phyloP scores from a whole-genome alignment of 2,888 invertebrate genomes.

The Leptopilina myrica region DNA sequence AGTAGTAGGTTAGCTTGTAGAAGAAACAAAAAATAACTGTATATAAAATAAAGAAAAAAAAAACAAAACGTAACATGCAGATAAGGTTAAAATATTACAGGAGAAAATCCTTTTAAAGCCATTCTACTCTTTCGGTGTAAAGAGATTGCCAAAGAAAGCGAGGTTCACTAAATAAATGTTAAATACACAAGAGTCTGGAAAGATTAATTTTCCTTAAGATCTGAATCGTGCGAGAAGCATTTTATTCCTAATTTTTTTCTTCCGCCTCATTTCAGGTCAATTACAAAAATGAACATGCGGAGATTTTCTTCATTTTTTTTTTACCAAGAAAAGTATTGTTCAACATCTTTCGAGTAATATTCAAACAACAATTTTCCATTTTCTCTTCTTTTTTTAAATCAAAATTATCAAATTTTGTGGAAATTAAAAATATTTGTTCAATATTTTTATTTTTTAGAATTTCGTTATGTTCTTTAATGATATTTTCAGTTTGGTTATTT shows the following conservation, averaged over 20 bases:
- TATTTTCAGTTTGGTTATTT: too few species aligned
- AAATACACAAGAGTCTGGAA: neutral
- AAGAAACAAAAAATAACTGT: neutral
- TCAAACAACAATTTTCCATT: too few species aligned
- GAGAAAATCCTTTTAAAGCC: slow-evolving; percentile 6
- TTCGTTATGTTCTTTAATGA: too few species aligned
- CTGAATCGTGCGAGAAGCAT: neutral
- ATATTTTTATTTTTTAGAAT: too few species aligned
- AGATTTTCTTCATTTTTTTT: too few species aligned
- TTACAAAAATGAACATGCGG: too few species aligned
- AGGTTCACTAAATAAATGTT: slow-evolving; percentile 9
- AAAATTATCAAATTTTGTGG: too few species aligned
- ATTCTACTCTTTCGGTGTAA: slow-evolving; percentile 4
- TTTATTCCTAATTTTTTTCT: slow-evolving; percentile 1
- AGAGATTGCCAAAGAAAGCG: slow-evolving; percentile 20
- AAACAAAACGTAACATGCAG: neutral
- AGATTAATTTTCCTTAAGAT: slow-evolving; percentile 5
- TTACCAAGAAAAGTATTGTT: too few species aligned
- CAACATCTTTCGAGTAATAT: too few species aligned
- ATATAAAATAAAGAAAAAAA: neutral
- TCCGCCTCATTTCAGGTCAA: too few species aligned
- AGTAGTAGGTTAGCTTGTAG: neutral
- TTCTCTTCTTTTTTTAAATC: too few species aligned
- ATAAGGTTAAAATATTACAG: slow-evolving; percentile 31
- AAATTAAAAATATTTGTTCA: too few species aligned